Percentiles rank a stretch among this genome's conserved stretches.
Conservation (phyloP, 2,888 invertebrate genomes). For the Frankliniella fusca region DNA sequence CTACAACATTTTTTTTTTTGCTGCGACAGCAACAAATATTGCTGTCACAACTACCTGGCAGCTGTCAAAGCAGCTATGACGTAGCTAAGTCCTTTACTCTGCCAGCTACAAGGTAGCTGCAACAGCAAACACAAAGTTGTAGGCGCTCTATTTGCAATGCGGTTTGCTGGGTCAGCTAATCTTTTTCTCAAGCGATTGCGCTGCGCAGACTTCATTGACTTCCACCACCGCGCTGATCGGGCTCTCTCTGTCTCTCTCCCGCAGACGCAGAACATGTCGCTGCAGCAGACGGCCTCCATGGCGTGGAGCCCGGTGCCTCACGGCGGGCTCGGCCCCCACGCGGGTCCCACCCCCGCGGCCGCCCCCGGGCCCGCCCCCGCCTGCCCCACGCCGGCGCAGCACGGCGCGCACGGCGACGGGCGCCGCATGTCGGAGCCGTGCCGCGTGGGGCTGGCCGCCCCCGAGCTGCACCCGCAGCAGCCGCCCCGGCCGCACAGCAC, state of each 20-base stretch:
- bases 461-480: constrained; percentile 52
- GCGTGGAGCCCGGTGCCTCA: not conserved
- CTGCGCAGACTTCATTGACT: not conserved
- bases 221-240: not conserved
- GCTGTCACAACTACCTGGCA: no score
- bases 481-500: constrained; percentile 57
- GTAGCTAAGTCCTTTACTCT: no score
- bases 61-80: no score
- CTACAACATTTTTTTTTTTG: no score
- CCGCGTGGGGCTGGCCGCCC: constrained; percentile 49
- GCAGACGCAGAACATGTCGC: constrained; percentile 56
- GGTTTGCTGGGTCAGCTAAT: no score
- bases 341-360: no score
- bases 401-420: constrained; percentile 40
- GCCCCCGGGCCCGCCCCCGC: constrained; percentile 48
- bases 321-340: constrained; percentile 35
- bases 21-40: no score
- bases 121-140: no score
- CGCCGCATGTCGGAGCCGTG: constrained; percentile 59
- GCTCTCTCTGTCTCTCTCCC: not conserved
- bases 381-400: constrained; percentile 47
- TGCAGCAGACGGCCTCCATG: constrained; percentile 48
- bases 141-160: no score
- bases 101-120: no score
- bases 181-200: not conserved